Evolutionary conservation across 2,797 vertebrate species (phyloP).

Genomic region (Serranus cabrilla): DNA sequence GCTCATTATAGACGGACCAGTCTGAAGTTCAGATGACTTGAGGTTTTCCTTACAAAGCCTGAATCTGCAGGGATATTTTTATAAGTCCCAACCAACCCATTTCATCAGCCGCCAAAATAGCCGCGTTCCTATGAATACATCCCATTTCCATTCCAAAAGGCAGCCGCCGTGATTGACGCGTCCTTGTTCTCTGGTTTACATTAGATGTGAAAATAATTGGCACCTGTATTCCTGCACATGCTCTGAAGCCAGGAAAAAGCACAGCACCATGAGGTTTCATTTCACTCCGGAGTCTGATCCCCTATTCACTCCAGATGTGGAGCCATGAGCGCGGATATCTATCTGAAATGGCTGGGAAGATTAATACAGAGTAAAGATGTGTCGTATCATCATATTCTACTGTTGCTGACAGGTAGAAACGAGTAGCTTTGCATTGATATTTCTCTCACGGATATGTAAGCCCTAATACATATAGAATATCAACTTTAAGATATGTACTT

Average conservation of each 20-base stretch:
- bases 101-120: slow-evolving; percentile 70
- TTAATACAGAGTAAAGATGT: slow-evolving; percentile 61
- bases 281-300: slow-evolving; percentile 67
- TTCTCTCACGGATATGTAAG: slow-evolving; percentile 52
- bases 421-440: slow-evolving; percentile 44
- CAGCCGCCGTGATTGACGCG: slow-evolving; percentile 71
- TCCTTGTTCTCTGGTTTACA: slow-evolving; percentile 80
- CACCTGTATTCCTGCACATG: slow-evolving; percentile 72
- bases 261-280: slow-evolving; percentile 56
- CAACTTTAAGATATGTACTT: slow-evolving; percentile 33
- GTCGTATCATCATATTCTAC: slow-evolving; percentile 52
- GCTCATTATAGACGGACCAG: slow-evolving; percentile 55
- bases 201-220: slow-evolving; percentile 82
- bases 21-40: slow-evolving; percentile 67
- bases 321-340: slow-evolving; percentile 44
- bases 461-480: slow-evolving; percentile 60
- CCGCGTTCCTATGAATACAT: slow-evolving; percentile 60
- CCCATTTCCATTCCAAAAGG: slow-evolving; percentile 77
- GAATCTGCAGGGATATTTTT: slow-evolving; percentile 66
- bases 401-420: slow-evolving; percentile 40
- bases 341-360: slow-evolving; percentile 54
- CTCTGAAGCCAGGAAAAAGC: slow-evolving; percentile 56
- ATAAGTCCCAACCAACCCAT: slow-evolving; percentile 55
- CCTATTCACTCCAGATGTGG: slow-evolving; percentile 77
- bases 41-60: slow-evolving; percentile 53